Evolutionary conservation across 2,888 invertebrate species (phyloP).

Genomic region (Mycalesis mineus): DNA sequence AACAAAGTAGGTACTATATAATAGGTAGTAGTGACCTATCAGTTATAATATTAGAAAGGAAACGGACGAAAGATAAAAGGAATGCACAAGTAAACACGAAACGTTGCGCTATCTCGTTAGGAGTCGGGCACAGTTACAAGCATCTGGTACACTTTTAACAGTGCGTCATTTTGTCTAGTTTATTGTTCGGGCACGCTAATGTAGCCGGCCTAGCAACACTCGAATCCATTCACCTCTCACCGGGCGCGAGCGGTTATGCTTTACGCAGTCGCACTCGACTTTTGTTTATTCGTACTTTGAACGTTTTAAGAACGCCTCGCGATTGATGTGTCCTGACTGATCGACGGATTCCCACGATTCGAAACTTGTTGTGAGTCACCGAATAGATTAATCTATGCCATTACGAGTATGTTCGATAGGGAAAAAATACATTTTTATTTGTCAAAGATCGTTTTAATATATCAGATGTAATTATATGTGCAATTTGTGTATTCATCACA

Average conservation of each 20-base stretch:
- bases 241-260: constrained; percentile 64
- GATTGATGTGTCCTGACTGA: constrained; percentile 16
- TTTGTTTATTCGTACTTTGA: constrained; percentile 31
- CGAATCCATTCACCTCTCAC: constrained; percentile 76
- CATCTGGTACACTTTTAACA: background rate
- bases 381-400: constrained; percentile 13
- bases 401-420: background rate
- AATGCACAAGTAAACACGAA: background rate
- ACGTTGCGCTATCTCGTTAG: background rate
- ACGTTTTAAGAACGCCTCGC: constrained; percentile 28
- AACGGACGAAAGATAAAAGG: background rate
- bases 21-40: background rate
- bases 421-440: background rate
- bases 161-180: constrained; percentile 49
- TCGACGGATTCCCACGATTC: constrained; percentile 31
- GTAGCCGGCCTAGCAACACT: constrained; percentile 70
- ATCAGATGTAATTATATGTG: background rate
- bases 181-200: constrained; percentile 73
- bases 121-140: background rate
- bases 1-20: no score
- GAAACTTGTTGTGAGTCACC: constrained; percentile 26
- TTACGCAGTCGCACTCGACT: constrained; percentile 31
- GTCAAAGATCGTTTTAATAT: background rate
- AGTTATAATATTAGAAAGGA: background rate
- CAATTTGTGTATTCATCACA: background rate